Percentiles rank a stretch among this genome's conserved stretches.
Evolutionary conservation across 2,113 vertebrate genomes (phyloP).

Genomic region (Platysteira castanea): DNA sequence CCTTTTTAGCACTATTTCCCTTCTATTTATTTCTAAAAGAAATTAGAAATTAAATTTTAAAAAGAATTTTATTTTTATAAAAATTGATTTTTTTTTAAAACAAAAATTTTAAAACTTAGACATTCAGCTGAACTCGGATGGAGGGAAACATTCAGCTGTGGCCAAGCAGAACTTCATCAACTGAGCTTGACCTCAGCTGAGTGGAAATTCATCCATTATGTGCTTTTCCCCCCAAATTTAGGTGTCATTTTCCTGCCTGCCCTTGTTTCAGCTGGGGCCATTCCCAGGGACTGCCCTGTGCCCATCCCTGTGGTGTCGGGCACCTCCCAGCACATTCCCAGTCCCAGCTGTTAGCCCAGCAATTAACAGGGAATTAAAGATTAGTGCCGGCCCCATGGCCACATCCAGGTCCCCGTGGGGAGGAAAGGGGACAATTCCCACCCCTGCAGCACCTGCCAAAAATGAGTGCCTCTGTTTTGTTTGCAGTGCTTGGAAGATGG

Average conservation of each 20-base stretch:
- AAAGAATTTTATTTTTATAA: not conserved
- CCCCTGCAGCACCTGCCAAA: not conserved
- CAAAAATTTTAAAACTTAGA: not conserved
- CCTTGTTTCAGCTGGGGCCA: accelerated
- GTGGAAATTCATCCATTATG: not conserved
- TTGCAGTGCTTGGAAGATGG: slow-evolving; percentile 91
- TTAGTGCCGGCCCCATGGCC: accelerated
- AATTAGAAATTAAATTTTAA: not conserved
- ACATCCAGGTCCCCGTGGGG: accelerated
- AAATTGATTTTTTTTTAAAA: not conserved
- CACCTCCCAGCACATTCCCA: not conserved
- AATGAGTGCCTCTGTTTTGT: not conserved
- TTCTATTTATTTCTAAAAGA: not conserved
- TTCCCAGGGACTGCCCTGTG: not conserved
- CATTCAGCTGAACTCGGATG: not conserved
- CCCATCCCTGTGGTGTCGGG: accelerated
- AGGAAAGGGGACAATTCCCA: not conserved
- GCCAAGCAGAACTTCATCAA: not conserved
- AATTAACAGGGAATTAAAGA: not conserved
- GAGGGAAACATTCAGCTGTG: accelerated
- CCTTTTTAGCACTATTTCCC: not conserved
- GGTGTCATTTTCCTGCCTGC: not conserved
- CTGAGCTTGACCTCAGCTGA: not conserved
- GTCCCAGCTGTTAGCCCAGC: not conserved
- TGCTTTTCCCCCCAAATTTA: accelerated